Conservation (phyloP, 2,113 vertebrate species). For the Uropsilus gracilis region DNA sequence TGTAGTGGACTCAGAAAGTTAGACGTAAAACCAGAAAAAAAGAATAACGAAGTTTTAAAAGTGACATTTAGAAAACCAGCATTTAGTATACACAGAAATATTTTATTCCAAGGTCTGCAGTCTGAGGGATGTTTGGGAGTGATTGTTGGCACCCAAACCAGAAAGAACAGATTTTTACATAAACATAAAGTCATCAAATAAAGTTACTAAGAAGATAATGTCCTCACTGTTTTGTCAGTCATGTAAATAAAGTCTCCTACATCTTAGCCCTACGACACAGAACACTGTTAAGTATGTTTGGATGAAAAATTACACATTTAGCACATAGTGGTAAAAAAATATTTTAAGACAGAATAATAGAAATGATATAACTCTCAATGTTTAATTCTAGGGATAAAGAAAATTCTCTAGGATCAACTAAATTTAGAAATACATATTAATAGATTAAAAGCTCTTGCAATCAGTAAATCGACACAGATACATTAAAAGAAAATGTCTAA, state of each 20-base stretch:
- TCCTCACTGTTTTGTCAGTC: neutral
- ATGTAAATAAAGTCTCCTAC: neutral
- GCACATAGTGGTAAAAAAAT: neutral
- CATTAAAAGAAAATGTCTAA: neutral
- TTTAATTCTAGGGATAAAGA: slow-evolving; percentile 1
- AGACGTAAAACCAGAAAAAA: neutral
- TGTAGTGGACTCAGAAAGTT: neutral
- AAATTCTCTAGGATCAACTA: neutral
- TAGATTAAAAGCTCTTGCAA: neutral
- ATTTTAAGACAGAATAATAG: neutral
- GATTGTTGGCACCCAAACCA: neutral
- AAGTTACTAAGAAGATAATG: neutral
- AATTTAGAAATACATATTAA: neutral
- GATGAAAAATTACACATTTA: neutral
- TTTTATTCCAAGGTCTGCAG: neutral
- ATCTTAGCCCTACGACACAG: neutral
- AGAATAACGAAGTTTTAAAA: neutral
- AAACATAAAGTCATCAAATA: neutral
- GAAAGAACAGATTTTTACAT: neutral
- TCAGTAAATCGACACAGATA: neutral
- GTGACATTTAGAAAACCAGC: neutral
- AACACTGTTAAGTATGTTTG: neutral
- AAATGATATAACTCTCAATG: neutral
- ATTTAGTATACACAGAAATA: neutral
- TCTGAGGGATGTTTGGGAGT: neutral